These are phyloP conservation scores for Himalopsyche anomala DNA, from an alignment of 2,888 invertebrate genomes.

Conservation along the genomic window DNA sequence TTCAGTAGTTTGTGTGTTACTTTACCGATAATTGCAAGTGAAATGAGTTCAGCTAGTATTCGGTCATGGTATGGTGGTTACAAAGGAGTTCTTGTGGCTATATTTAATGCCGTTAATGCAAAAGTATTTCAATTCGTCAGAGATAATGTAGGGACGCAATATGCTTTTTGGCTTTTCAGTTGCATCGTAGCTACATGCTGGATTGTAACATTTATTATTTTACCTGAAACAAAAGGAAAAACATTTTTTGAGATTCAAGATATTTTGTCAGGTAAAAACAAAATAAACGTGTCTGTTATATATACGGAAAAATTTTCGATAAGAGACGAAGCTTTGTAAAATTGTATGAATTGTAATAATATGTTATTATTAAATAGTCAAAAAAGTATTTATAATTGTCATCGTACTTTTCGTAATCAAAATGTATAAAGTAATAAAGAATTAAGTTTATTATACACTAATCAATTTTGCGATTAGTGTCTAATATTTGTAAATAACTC, in stretches of 20 bases:
- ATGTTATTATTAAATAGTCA: neutral
- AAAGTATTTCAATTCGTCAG: constrained; percentile 51
- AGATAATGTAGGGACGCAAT: constrained; percentile 49
- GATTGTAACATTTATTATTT: constrained; percentile 8
- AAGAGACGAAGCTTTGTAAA: neutral
- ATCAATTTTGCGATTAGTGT: no score
- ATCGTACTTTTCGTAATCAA: neutral
- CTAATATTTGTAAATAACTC: no score
- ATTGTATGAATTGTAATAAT: neutral
- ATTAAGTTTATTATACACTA: no score
- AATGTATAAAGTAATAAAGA: no score
- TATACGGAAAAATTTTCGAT: neutral
- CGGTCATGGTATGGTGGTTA: constrained; percentile 55
- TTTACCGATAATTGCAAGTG: constrained; percentile 48
- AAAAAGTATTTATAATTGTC: neutral
- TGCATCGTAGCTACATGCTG: neutral
- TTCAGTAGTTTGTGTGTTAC: constrained; percentile 45
- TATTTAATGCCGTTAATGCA: constrained; percentile 41
- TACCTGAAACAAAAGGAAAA: constrained; percentile 57
- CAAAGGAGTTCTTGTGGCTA: constrained; percentile 43
- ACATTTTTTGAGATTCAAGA: constrained; percentile 56
- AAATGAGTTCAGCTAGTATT: constrained; percentile 57
- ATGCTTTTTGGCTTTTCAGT: constrained; percentile 51
- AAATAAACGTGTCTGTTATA: neutral
- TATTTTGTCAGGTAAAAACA: constrained; percentile 49